phyloP scores from a whole-genome alignment of 2,888 invertebrate species.

The Nasonovia ribisnigri region DNA sequence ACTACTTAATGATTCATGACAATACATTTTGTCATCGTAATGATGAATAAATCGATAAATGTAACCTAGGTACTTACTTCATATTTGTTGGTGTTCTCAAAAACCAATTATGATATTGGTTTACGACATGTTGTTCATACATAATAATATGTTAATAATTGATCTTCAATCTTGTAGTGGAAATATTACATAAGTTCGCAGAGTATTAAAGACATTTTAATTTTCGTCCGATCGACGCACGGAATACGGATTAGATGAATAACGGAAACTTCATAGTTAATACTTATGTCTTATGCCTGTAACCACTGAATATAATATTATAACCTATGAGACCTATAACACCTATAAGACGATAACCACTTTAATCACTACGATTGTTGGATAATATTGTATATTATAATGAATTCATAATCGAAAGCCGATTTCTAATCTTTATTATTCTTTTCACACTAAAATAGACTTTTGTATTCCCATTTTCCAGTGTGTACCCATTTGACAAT shows the following conservation, averaged over 20 bases:
- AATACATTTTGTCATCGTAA: neutral
- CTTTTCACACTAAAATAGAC: neutral
- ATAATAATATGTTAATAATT: neutral
- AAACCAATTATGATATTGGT: neutral
- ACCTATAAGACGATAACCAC: too few species aligned
- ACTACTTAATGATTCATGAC: neutral
- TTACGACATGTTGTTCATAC: neutral
- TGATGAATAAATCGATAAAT: neutral
- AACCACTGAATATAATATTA: too few species aligned
- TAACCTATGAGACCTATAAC: too few species aligned
- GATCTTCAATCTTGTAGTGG: neutral
- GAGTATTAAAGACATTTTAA: neutral
- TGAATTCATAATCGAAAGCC: neutral
- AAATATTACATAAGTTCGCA: neutral
- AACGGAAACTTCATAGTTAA: too few species aligned
- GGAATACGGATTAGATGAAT: neutral
- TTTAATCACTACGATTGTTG: neutral
- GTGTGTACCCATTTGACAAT: neutral
- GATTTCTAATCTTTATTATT: neutral
- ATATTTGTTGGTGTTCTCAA: neutral
- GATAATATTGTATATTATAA: neutral
- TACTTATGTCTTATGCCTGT: too few species aligned
- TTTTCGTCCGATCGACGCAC: neutral
- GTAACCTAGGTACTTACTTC: neutral
- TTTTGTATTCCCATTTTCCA: neutral